Percentiles rank a stretch among this genome's conserved stretches.
These are phyloP conservation scores for Lypha dubia DNA, from an alignment of 2,888 invertebrate species.

Conservation along the genomic window DNA sequence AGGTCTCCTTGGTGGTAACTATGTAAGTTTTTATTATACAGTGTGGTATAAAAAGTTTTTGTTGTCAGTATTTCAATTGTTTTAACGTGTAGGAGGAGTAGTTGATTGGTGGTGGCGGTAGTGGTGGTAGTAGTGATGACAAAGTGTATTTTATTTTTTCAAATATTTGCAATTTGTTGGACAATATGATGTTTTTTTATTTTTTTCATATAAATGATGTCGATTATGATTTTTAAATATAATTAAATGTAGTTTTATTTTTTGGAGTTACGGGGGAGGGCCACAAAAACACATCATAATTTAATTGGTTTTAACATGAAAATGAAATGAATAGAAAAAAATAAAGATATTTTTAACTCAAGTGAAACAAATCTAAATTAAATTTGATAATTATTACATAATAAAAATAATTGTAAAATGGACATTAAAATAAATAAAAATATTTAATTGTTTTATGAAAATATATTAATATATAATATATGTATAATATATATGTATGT, in stretches of 20 bases:
- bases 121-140: slow-evolving; percentile 44
- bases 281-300: slow-evolving; percentile 71
- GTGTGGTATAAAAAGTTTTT: slow-evolving; percentile 16
- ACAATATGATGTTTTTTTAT: slow-evolving; percentile 28
- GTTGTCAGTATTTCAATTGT: slow-evolving; percentile 41
- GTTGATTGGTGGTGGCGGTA: slow-evolving; percentile 31
- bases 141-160: slow-evolving; percentile 20
- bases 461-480: not conserved
- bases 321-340: slow-evolving; percentile 71
- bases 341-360: slow-evolving; percentile 48
- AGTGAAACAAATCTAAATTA: slow-evolving; percentile 57
- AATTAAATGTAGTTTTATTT: slow-evolving; percentile 34
- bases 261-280: slow-evolving; percentile 64
- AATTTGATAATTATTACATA: slow-evolving; percentile 27
- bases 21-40: slow-evolving; percentile 75
- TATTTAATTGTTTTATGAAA: not conserved
- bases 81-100: slow-evolving; percentile 41
- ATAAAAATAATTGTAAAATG: slow-evolving; percentile 24
- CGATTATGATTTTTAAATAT: slow-evolving; percentile 53
- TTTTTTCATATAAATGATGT: slow-evolving; percentile 52
- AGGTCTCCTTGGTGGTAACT: slow-evolving; percentile 94
- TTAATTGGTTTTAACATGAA: slow-evolving; percentile 71
- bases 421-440: slow-evolving; percentile 4
- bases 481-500: not conserved
- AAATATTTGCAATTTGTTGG: slow-evolving; percentile 38